Evolutionary conservation across 37 sponge, comb jelly and placozoan genomes (phyloP), one percentile per base, ranked within the genome.

Genomic region (Halisarca cf. caerulea): DNA sequence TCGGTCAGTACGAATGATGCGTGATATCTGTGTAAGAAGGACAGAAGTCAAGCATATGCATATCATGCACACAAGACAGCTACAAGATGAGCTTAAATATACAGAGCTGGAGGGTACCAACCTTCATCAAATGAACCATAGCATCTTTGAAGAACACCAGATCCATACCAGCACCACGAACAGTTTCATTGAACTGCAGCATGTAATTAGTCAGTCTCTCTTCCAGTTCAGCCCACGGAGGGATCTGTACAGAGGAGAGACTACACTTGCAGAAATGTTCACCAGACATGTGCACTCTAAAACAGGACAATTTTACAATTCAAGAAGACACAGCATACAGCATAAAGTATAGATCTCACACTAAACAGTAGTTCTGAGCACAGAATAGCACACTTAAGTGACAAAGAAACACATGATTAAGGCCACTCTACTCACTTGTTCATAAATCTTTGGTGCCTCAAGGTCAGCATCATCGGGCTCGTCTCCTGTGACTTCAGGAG

Each of bases 81-180:
- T 35, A 17, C 21, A 3, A 8, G 7, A 70, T 36, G 33, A 3
- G 7, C 9, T 27, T 2, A 2, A 17, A 32, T 36, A 2, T 7
- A 2, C 33, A 3, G 36, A 23, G n/a, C 27, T 36, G 7, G n/a
- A n/a, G n/a, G n/a, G n/a, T 78, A 42, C 71, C 9, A 34, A 85
- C 85, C 85, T 92, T 94, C 17, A 97, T 82, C 25, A 99, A 90
- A 77, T 99, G 99, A 23, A 99, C 91, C 91, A 96, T 95, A 51
- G 99, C 99, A 78, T 99, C 99, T 59, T 96, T 96, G 94, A 99
- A 99, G 92, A 99, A 99, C 54, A 99, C 99, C 34, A 99, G 92
- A 61, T 99, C 99, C 99, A 99, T 95, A 17, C 96, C 97, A 33
- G 99, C 80, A 25, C 99, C 99, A 40, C 99, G 82, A 0, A 99